A percentile compares a stretch with the other conserved stretches of the same genome.
Evolutionary conservation across 1,140 invertebrate species (phyloP).

Genomic region (Drosophila tsacasi): DNA sequence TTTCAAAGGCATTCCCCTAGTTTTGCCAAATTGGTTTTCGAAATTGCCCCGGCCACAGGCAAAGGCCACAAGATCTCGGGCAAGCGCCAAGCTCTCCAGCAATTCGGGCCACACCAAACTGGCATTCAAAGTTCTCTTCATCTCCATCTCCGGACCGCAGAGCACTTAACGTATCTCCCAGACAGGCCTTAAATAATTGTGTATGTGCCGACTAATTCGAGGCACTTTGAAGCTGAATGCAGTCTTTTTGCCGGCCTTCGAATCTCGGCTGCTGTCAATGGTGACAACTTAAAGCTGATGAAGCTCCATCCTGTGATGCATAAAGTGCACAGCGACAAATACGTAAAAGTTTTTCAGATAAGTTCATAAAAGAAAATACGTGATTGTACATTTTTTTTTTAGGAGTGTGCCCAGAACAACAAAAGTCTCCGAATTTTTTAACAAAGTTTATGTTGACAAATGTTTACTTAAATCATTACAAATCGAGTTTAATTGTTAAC

Average conservation of each 20-base stretch:
- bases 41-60: constrained; percentile 59
- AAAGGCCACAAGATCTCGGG: constrained; percentile 52
- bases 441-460: too few species aligned
- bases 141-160: constrained; percentile 39
- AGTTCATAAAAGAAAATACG: too few species aligned
- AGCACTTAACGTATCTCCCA: constrained; percentile 52
- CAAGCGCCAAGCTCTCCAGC: constrained; percentile 26
- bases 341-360: too few species aligned
- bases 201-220: constrained; percentile 37
- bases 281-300: constrained; percentile 38
- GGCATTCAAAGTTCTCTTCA: constrained; percentile 28
- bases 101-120: constrained; percentile 26
- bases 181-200: constrained; percentile 53
- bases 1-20: constrained; percentile 40
- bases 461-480: too few species aligned
- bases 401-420: too few species aligned
- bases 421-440: too few species aligned
- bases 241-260: constrained; percentile 15
- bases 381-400: too few species aligned
- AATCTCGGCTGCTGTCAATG: constrained; percentile 33
- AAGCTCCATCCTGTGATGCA: constrained; percentile 15
- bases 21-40: constrained; percentile 53
- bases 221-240: constrained; percentile 43
- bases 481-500: too few species aligned
- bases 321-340: neutral